phyloP scores from a whole-genome alignment of 2,888 invertebrate species.

The Drosophila subquinaria region DNA sequence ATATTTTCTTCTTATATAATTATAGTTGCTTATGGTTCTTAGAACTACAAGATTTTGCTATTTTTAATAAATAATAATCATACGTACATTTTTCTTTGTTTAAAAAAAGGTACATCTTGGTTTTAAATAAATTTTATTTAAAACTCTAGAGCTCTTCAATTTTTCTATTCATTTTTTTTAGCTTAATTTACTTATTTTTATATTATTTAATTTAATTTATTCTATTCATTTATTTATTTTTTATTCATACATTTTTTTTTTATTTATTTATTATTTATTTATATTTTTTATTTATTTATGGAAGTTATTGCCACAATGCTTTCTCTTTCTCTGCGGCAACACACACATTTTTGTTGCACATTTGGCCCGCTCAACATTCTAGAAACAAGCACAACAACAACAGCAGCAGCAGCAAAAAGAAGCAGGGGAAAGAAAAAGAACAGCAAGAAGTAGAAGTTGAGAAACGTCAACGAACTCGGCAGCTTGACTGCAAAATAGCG shows the following conservation, averaged over 20 bases:
- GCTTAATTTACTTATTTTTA: too few species aligned
- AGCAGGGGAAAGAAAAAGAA: neutral
- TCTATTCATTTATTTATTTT: too few species aligned
- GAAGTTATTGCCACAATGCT: slow-evolving; percentile 44
- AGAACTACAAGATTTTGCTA: neutral
- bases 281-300: neutral
- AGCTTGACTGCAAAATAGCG: slow-evolving; percentile 33
- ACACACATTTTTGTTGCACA: slow-evolving; percentile 35
- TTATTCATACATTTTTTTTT: too few species aligned
- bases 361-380: slow-evolving; percentile 69
- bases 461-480: slow-evolving; percentile 74
- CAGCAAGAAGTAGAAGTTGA: slow-evolving; percentile 12
- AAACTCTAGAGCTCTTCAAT: neutral
- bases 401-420: neutral
- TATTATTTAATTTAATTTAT: neutral
- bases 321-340: slow-evolving; percentile 71
- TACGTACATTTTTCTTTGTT: too few species aligned
- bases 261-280: too few species aligned
- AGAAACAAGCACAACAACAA: slow-evolving; percentile 41
- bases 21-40: too few species aligned
- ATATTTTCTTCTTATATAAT: too few species aligned
- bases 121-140: too few species aligned
- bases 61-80: neutral
- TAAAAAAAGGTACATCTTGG: too few species aligned
- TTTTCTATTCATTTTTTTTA: neutral